phyloP scores from a whole-genome alignment of 2,888 invertebrate species.

The Parnassius smintheus region DNA sequence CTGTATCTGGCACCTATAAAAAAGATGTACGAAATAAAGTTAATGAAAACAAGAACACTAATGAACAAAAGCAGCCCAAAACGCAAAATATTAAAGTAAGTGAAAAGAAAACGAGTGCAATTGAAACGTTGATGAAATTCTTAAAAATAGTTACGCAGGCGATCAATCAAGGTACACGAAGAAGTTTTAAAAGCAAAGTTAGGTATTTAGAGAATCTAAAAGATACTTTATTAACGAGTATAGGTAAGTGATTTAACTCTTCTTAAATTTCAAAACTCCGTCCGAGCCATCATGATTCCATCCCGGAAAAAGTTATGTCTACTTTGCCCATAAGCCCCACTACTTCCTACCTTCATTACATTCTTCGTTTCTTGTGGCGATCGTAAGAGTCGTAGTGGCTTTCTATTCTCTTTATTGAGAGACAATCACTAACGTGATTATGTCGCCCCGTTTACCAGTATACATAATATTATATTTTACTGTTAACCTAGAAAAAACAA shows the following conservation, averaged over 20 bases:
- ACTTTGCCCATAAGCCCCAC: too few species aligned
- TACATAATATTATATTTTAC: too few species aligned
- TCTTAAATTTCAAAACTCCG: background rate
- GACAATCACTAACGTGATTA: too few species aligned
- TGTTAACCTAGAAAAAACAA: too few species aligned
- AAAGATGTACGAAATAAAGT: conserved; percentile 15
- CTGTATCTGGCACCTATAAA: background rate
- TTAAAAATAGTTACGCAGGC: conserved; percentile 64
- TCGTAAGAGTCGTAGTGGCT: too few species aligned
- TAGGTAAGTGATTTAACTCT: conserved; percentile 75
- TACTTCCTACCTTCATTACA: too few species aligned
- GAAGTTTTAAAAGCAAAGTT: conserved; percentile 78
- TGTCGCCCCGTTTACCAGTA: too few species aligned
- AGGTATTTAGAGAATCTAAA: conserved; percentile 80
- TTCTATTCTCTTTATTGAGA: too few species aligned
- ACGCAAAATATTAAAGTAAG: conserved; percentile 21
- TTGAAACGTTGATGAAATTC: conserved; percentile 56
- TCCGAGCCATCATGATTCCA: too few species aligned
- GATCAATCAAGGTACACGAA: conserved; percentile 60
- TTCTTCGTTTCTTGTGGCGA: too few species aligned
- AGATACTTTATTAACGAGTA: conserved; percentile 82
- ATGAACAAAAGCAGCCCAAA: conserved; percentile 17
- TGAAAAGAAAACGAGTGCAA: conserved; percentile 43
- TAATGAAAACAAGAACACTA: conserved; percentile 20
- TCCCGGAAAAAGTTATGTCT: too few species aligned